Conservation (phyloP, 1,140 invertebrate species). For the Halesus radiatus region DNA sequence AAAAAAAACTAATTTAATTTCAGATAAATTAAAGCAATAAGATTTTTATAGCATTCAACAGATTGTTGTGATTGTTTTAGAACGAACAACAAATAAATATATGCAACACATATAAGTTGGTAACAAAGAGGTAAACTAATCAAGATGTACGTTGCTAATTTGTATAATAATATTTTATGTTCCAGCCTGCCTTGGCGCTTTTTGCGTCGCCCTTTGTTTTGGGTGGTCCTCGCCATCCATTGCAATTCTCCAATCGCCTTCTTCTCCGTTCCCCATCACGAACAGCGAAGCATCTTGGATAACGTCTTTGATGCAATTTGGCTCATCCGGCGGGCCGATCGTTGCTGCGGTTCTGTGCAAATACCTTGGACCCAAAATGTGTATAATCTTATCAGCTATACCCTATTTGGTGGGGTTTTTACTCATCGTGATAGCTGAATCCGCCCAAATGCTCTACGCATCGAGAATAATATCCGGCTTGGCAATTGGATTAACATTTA, state of each 20-base stretch:
- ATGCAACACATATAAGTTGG: too few species aligned
- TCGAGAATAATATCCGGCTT: conserved; percentile 44
- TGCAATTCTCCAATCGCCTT: conserved; percentile 35
- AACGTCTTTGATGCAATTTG: conserved; percentile 41
- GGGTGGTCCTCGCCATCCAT: conserved; percentile 48
- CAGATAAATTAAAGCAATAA: too few species aligned
- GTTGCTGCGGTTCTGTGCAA: conserved; percentile 55
- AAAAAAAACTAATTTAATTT: too few species aligned
- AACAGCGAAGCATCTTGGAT: conserved; percentile 54
- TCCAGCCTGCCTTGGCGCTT: conserved; percentile 35
- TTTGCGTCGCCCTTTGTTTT: conserved; percentile 36
- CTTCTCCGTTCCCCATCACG: conserved; percentile 42
- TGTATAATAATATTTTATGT: not conserved
- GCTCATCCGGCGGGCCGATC: conserved; percentile 46
- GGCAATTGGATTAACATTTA: conserved; percentile 33
- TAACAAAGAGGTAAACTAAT: too few species aligned
- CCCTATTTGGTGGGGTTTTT: conserved; percentile 58
- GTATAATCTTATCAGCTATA: conserved; percentile 58
- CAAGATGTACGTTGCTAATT: not conserved
- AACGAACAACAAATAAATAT: too few species aligned
- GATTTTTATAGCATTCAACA: too few species aligned
- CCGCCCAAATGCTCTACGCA: conserved; percentile 4
- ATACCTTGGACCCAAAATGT: conserved; percentile 60
- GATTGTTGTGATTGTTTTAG: too few species aligned
- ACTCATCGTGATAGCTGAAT: conserved; percentile 56